These are phyloP conservation scores for Hydractinia echinata DNA, from an alignment of 30 jellyfish, hydroid and myxozoan species.

Conservation along the genomic window DNA sequence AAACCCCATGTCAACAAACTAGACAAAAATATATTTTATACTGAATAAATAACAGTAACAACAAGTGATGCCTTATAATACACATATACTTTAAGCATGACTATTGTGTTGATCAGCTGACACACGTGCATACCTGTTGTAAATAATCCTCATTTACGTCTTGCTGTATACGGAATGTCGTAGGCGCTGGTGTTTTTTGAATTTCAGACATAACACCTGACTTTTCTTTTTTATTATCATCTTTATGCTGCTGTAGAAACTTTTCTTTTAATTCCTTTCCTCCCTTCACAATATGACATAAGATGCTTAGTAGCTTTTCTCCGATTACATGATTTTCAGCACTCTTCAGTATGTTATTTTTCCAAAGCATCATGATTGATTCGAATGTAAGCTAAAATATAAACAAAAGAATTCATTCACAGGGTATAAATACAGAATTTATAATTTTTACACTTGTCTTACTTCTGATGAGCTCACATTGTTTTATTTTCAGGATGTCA, in stretches of 20 bases:
- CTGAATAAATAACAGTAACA: neutral
- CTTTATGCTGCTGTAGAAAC: slow-evolving; percentile 27
- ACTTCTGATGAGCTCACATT: too few relatives aligned
- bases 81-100: neutral
- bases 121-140: slow-evolving; percentile 54
- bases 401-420: neutral
- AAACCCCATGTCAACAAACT: slow-evolving; percentile 89
- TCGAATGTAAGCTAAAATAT: slow-evolving; percentile 62
- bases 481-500: too few relatives aligned
- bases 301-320: slow-evolving; percentile 61
- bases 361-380: slow-evolving; percentile 73
- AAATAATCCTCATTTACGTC: slow-evolving; percentile 58
- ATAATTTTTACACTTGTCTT: neutral
- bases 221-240: slow-evolving; percentile 4
- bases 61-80: neutral
- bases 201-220: slow-evolving; percentile 13
- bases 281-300: slow-evolving; percentile 77
- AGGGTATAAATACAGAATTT: neutral
- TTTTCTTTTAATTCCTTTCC: slow-evolving; percentile 57
- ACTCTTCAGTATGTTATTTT: slow-evolving; percentile 38
- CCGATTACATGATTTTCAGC: slow-evolving; percentile 47
- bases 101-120: neutral
- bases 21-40: neutral
- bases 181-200: slow-evolving; percentile 34
- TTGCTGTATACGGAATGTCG: slow-evolving; percentile 22